A percentile compares a stretch with the other conserved stretches of the same genome.
These are phyloP conservation scores for Callyntrura guangdongensis DNA, from an alignment of 2,888 invertebrate species.

Conservation along the genomic window DNA sequence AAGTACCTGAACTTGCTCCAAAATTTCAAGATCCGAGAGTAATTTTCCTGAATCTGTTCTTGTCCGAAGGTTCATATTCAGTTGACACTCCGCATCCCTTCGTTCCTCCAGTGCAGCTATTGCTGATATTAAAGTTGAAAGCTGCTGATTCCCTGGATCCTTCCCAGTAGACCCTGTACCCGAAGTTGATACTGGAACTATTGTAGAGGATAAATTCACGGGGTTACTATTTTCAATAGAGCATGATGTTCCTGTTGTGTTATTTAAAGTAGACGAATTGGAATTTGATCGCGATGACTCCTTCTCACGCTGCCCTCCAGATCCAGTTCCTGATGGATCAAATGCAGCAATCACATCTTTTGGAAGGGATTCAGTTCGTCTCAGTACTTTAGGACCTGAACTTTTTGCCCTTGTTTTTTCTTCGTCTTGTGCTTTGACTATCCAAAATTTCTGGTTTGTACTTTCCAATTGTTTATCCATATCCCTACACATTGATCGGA, in stretches of 20 bases:
- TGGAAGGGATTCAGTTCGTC: constrained; percentile 85
- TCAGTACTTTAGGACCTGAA: constrained; percentile 88
- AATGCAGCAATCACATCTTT: constrained; percentile 85
- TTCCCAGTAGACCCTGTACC: constrained; percentile 38
- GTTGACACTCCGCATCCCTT: constrained; percentile 73
- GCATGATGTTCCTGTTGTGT: constrained; percentile 14
- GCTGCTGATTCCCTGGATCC: constrained; percentile 55
- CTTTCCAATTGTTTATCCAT: constrained; percentile 81
- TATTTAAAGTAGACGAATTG: constrained; percentile 76
- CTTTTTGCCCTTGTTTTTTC: constrained; percentile 90
- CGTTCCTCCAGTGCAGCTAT: constrained; percentile 80
- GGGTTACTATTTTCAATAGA: constrained; percentile 41
- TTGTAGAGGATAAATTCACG: not conserved
- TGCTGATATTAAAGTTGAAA: constrained; percentile 78
- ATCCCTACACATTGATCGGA: constrained; percentile 82
- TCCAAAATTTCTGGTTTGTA: constrained; percentile 81
- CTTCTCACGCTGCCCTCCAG: constrained; percentile 77
- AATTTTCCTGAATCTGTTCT: constrained; percentile 92
- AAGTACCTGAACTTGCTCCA: constrained; percentile 91
- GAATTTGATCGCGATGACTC: constrained; percentile 79
- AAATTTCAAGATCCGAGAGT: constrained; percentile 89
- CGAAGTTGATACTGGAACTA: constrained; percentile 33
- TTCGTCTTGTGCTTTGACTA: constrained; percentile 88
- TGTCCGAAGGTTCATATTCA: constrained; percentile 90
- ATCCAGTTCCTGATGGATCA: constrained; percentile 86